A percentile compares a stretch with the other conserved stretches of the same genome.
Conservation (phyloP, 2,113 vertebrate species). For the Mungos mungo region DNA sequence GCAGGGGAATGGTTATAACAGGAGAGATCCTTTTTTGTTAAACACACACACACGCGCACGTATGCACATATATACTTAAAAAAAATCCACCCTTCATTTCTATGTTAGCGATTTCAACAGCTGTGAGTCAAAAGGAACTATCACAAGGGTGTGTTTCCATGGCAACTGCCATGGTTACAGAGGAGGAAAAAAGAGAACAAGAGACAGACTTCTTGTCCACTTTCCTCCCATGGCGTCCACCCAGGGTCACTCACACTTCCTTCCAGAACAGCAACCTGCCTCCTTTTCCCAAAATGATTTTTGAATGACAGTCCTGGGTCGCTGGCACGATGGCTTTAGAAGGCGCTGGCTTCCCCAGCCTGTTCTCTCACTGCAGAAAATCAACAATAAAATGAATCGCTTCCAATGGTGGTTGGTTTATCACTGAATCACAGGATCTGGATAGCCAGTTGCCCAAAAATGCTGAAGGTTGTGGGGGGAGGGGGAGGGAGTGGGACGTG, state of each 20-base stretch:
- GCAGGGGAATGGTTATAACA: conserved; percentile 72
- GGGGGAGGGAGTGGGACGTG: rapidly evolving
- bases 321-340: not conserved
- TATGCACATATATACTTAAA: not conserved
- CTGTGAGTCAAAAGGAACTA: conserved; percentile 25
- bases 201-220: not conserved
- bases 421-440: not conserved
- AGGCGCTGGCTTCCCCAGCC: rapidly evolving
- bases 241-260: not conserved
- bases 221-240: rapidly evolving
- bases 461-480: too few species aligned
- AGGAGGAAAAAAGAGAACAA: not conserved
- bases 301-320: rapidly evolving
- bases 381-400: rapidly evolving
- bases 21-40: conserved; percentile 67
- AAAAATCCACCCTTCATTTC: not conserved
- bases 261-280: not conserved
- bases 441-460: not conserved
- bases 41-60: not conserved
- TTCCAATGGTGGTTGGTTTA: not conserved
- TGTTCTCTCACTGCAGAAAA: not conserved
- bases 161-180: not conserved
- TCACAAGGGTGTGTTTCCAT: conserved; percentile 8
- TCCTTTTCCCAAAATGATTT: not conserved
- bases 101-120: not conserved